Evolutionary conservation across 2,113 vertebrate species (phyloP).

Genomic region (Festucalex cinctus): DNA sequence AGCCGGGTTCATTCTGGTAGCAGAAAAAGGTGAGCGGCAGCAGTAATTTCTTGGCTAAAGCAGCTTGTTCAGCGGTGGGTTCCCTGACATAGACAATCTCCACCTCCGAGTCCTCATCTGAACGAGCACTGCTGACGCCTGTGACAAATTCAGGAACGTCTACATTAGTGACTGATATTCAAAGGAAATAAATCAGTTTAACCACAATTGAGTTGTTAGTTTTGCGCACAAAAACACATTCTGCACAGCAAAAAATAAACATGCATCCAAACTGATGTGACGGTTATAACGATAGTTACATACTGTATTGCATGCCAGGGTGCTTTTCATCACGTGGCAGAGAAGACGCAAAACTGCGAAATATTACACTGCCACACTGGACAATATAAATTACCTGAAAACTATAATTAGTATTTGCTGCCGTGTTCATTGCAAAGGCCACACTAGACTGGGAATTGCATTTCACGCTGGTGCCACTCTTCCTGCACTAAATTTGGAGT

Average conservation of each 20-base stretch:
- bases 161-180: background rate
- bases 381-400: constrained; percentile 7
- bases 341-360: background rate
- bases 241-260: constrained; percentile 43
- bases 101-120: constrained; percentile 66
- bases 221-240: constrained; percentile 20
- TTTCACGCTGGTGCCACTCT: constrained; percentile 61
- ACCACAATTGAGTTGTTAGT: constrained; percentile 41
- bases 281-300: background rate
- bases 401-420: constrained; percentile 25
- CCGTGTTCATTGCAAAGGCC: constrained; percentile 20
- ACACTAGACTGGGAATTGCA: constrained; percentile 26
- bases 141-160: constrained; percentile 4
- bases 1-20: constrained; percentile 89
- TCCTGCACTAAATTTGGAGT: constrained; percentile 61
- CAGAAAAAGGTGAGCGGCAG: constrained; percentile 93
- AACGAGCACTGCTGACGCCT: constrained; percentile 6
- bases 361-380: constrained; percentile 7
- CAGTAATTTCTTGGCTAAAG: constrained; percentile 79
- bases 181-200: background rate
- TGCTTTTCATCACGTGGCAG: background rate
- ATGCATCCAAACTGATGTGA: constrained; percentile 31
- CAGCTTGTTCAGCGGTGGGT: constrained; percentile 84
- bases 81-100: constrained; percentile 81
- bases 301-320: background rate